Base-by-base conservation (phyloP, 2,797 vertebrate species). In the Capromys pilorides region DNA sequence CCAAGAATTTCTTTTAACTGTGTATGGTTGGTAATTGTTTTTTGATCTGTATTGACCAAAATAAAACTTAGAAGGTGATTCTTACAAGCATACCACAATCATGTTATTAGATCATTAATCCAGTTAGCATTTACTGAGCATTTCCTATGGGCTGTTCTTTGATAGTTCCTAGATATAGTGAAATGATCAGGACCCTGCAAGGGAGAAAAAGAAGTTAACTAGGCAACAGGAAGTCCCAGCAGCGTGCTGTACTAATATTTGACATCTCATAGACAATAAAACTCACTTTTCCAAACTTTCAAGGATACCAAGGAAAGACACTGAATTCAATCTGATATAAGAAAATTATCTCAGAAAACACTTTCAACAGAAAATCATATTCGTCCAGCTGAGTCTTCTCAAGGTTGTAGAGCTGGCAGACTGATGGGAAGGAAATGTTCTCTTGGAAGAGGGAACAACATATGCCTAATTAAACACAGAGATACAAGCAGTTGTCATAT, bases 1-100 rank as follows among this genome's bases (percentile, higher is more conserved):
- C 45, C 45, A 45, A 45, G 73, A 36, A 51, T 83, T 45, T 49
- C 80, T 69, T 41, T 6, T 67, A 54, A 24, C 59, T 79, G 5
- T 62, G 22, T 80, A 61, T 79, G 31, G 31, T 61, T 75, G 19
- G 8, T 45, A 91, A 75, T 66, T 91, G 24, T 24, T 24, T 6
- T 93, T 87, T 84, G 59, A 91, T 75, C 80, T 88, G 14, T 21
- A n/a, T 88, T 82, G 54, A 61, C 85, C 51, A 86, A 81, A 61
- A 81, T 67, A 41, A 90, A 92, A 75, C 24, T 85, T 54, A 49
- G 59, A 64, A 36, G 33, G 11, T 77, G 57, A 36, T 57, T 77
- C 86, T 95, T 75, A 10, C 33, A 77, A 78, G 22, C 1, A 24
- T 45, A n/a, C 57, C 16, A 41, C 45, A 86, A 59, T 39, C 75